Evolutionary conservation across 2,797 vertebrate genomes (phyloP).

Genomic region (Kryptopterus vitreolus): DNA sequence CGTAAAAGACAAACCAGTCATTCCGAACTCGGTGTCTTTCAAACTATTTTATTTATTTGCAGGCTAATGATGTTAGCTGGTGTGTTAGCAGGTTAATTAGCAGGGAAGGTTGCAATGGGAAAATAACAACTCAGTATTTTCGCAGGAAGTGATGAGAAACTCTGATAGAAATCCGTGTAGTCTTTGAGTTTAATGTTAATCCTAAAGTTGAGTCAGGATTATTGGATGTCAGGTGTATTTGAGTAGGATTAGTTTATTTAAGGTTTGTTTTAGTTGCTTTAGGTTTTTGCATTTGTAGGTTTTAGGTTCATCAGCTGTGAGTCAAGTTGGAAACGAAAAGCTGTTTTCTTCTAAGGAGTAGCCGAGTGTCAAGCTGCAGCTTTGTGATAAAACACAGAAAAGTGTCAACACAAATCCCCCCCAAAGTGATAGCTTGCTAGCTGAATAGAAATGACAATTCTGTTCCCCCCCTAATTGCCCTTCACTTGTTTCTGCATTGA

Average conservation of each 20-base stretch:
- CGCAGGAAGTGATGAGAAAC: neutral
- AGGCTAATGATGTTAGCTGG: conserved; percentile 35
- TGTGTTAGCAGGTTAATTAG: conserved; percentile 33
- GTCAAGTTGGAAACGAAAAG: neutral
- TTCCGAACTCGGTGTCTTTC: conserved; percentile 4
- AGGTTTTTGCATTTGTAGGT: too few relatives aligned
- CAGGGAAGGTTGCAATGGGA: neutral
- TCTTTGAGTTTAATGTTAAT: neutral
- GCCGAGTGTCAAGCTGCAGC: conserved; percentile 31
- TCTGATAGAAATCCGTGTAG: neutral
- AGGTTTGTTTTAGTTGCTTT: too few relatives aligned
- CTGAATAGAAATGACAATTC: neutral
- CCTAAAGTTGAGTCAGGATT: neutral
- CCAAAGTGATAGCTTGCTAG: neutral
- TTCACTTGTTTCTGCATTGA: neutral
- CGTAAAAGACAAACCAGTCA: neutral
- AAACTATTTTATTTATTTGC: conserved; percentile 1
- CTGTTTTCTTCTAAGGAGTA: neutral
- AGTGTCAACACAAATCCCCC: neutral
- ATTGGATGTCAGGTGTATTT: too few relatives aligned
- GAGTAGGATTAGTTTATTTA: too few relatives aligned
- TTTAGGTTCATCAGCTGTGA: conserved; percentile 2
- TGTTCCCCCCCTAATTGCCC: neutral
- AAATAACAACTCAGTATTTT: neutral
- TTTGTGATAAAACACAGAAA: conserved; percentile 35